Evolutionary conservation across 2,888 invertebrate species (phyloP), one percentile per base, ranked within the genome.

Genomic region (Pardosa pseudoannulata): DNA sequence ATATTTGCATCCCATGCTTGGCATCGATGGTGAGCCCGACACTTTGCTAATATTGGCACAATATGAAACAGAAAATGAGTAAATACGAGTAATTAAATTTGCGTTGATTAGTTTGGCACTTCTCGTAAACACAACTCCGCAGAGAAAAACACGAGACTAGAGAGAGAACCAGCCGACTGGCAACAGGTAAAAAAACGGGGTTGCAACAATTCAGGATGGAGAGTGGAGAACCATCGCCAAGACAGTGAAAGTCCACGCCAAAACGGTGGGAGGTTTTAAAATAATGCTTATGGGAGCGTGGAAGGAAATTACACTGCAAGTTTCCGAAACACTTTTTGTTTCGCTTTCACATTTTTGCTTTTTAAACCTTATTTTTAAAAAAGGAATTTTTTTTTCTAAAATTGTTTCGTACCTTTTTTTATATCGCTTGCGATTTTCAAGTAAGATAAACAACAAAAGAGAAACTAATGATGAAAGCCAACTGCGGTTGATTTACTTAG

Each of bases 231-330:
- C 29, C n/a, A 19, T 83, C 82, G 82, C 82, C 82, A 83, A 83
- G 50, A 31, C 31, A 76, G 82, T 76, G 82, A 83, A 83, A 83
- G 82, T 83, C 64, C 19, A 64, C 82, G 82, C 82, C 82, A 83
- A 83, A 64, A 71, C 76, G 70, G 56, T 71, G 36, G 39, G 56
- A 28, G 46, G 62, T 76, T 19, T 67, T 19, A 19, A 19, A 56
- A 68, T 36, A 27, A 31, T 79, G 74, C 5, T 80, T 73, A 74
- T 68, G 81, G 68, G 81, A 81, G 81, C 74, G 32, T 73, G 56
- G 19, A 64, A 67, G 23, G 41, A 71, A 64, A 62, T 16, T 16
- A 56, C 19, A 23, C 16, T 23, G 23, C 3, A n/a, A 56, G 56
- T 56, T 56, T 23, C 19, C 23, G 23, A 56, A 23, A 5, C 3